These are phyloP conservation scores for Pyrocephalus nanus DNA, from an alignment of 2,797 vertebrate genomes.

Conservation along the genomic window DNA sequence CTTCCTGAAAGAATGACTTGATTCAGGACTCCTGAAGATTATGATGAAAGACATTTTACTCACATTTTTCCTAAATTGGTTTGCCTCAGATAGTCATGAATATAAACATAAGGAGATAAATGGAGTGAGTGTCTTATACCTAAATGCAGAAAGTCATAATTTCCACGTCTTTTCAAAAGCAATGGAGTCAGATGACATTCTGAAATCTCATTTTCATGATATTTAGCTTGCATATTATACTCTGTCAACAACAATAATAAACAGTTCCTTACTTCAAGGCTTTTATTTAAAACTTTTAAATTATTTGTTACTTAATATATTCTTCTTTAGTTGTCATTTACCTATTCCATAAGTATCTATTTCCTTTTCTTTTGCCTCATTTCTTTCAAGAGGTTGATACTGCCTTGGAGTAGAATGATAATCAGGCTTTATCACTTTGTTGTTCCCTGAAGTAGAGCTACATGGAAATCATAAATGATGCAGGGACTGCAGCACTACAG, in stretches of 20 bases:
- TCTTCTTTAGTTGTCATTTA: neutral
- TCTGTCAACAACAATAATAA: neutral
- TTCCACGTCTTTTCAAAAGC: neutral
- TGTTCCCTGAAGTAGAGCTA: neutral
- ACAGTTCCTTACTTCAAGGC: neutral
- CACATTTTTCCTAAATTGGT: neutral
- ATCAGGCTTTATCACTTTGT: neutral
- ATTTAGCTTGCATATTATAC: neutral
- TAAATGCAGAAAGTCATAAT: neutral
- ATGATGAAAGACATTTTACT: neutral
- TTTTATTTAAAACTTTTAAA: neutral
- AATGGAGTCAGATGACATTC: neutral
- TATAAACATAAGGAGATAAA: constrained; percentile 19
- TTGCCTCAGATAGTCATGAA: neutral
- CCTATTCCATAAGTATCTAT: neutral
- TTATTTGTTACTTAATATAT: neutral
- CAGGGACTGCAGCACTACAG: neutral
- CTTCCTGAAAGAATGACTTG: neutral
- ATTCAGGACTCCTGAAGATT: neutral
- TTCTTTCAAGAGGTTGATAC: neutral
- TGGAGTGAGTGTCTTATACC: neutral
- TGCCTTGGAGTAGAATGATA: constrained; percentile 4
- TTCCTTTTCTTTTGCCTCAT: neutral
- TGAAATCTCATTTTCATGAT: neutral
- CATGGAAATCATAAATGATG: constrained; percentile 21